Percentiles rank a stretch among this genome's conserved stretches.
phyloP scores from a whole-genome alignment of 2,113 vertebrate genomes.

The Phaethornis superciliosus region DNA sequence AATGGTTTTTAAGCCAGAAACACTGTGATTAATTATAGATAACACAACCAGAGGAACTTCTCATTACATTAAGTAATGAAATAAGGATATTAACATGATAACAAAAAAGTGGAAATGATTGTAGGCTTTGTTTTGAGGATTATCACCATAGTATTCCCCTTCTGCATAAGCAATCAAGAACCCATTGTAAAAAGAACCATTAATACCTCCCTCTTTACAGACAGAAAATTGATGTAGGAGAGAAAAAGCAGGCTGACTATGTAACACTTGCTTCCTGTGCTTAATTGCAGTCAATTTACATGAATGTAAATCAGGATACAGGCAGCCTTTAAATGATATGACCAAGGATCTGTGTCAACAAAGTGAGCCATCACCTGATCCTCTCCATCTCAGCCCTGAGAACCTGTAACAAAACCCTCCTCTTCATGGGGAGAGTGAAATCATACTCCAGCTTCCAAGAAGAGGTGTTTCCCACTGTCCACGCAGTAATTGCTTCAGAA shows the following conservation, averaged over 20 bases:
- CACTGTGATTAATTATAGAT: constrained; percentile 62
- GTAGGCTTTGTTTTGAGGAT: constrained; percentile 38
- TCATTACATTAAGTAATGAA: constrained; percentile 57
- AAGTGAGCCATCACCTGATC: not conserved
- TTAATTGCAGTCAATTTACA: not conserved
- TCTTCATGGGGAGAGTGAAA: not conserved
- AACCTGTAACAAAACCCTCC: not conserved
- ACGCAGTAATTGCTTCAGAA: not conserved
- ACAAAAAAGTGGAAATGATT: constrained; percentile 31
- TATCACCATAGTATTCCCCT: constrained; percentile 40
- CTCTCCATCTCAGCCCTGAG: not conserved
- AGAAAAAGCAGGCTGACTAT: not conserved
- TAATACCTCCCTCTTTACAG: not conserved
- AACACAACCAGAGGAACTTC: constrained; percentile 61
- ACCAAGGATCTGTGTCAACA: not conserved
- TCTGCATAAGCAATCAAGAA: constrained; percentile 47
- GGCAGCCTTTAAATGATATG: not conserved
- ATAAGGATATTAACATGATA: constrained; percentile 24
- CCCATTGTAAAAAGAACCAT: not conserved
- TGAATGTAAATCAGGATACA: constrained; percentile 4
- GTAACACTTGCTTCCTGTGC: not conserved
- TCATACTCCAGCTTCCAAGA: not conserved
- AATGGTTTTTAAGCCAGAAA: constrained; percentile 64
- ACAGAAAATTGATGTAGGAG: not conserved
- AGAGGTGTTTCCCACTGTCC: not conserved